These are phyloP conservation scores for Eidolon helvum DNA, from an alignment of 2,113 vertebrate genomes.

Conservation along the genomic window DNA sequence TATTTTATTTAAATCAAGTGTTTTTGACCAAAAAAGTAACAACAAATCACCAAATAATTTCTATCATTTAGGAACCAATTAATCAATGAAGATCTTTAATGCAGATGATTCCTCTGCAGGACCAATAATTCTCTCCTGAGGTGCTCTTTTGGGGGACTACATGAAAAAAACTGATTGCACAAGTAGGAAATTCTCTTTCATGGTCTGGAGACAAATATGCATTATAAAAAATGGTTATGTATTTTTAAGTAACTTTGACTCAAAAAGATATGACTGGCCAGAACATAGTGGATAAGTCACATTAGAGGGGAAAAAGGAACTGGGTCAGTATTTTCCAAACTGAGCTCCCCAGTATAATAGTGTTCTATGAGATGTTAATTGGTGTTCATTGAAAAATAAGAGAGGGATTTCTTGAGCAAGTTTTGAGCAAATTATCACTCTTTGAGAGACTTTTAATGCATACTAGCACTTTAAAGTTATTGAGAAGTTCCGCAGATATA, in stretches of 20 bases:
- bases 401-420: background rate
- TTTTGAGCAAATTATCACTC: background rate
- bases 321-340: background rate
- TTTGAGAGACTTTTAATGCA: background rate
- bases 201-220: background rate
- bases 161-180: background rate
- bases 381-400: background rate
- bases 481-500: background rate
- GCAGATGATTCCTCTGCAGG: background rate
- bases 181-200: background rate
- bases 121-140: background rate
- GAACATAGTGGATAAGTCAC: background rate
- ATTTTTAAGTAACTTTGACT: slow-evolving; percentile 11
- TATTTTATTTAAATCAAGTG: background rate
- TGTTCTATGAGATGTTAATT: background rate
- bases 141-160: background rate
- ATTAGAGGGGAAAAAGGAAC: background rate
- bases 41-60: background rate
- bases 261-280: background rate
- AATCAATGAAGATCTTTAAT: background rate
- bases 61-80: background rate
- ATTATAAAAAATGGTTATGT: background rate
- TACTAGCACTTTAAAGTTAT: background rate
- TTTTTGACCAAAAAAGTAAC: background rate
- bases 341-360: background rate